Base-by-base conservation (phyloP, 2,888 invertebrate genomes). In the Polymixis lichenea region DNA sequence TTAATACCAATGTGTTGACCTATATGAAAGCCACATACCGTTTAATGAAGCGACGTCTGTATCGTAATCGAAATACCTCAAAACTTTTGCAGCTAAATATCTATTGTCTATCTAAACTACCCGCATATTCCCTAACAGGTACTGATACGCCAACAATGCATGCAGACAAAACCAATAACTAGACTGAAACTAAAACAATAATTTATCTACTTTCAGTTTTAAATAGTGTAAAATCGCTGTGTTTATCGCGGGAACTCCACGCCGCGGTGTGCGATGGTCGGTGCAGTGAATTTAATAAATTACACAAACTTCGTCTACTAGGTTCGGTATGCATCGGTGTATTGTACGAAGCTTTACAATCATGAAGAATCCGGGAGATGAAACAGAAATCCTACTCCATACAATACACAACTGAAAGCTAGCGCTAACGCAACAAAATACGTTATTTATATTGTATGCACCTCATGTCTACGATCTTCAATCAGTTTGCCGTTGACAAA, bases 211-310 rank as follows among this genome's bases (percentile, higher is more conserved):
- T 73, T 83, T 79, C 46, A 79, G 75, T 84, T 84, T 75, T 84
- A 84, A 84, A 79, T 84, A 75, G 67, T 84, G 65, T 75, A 65
- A 71, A 84, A 84, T 80, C 38, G 80, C 13, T 70, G 64, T 83
- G 74, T 86, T 84, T 70, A 75, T 68, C 65, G 84, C 32, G 25
- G 69, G 51, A 71, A 68, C 66, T 83, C 19, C 28, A 22, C 61
- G 55, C 67, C 28, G 32, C 38, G 51, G 25, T 4, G 56, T 32
- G 51, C n/a, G 51, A 8, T 22, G 56, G 19, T n/a, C 58, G 60
- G 69, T 61, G 75, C 72, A 72, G 61, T 28, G 66, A 75, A 79
- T 84, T 84, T 80, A 75, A 86, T 86, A 84, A 79, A 86, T 86
- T 74, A 80, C 62, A 64, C 61, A 55, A 83, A 86, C 80, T 83